Percentiles rank a stretch among this genome's conserved stretches.
Evolutionary conservation across 2,888 invertebrate genomes (phyloP).

Genomic region (Argyresthia goedartella): DNA sequence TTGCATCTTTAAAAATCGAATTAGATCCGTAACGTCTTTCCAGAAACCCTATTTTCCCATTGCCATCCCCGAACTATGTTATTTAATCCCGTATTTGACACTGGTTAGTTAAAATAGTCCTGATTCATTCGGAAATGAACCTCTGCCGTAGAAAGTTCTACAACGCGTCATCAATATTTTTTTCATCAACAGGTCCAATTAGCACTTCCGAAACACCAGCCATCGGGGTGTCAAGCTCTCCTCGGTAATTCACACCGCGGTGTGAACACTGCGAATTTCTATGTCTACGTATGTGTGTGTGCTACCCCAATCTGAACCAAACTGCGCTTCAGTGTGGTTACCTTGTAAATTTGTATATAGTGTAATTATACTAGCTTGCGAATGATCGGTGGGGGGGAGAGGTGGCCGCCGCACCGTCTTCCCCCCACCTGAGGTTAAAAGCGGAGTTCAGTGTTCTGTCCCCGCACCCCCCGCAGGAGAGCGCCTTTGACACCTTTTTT

Average conservation of each 20-base stretch:
- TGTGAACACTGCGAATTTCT: constrained; percentile 13
- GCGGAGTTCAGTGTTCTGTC: constrained; percentile 53
- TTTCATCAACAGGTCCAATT: not conserved
- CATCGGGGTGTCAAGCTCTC: constrained; percentile 44
- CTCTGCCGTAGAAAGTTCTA: constrained; percentile 13
- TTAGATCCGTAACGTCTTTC: not conserved
- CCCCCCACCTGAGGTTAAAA: constrained; percentile 18
- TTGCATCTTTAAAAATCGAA: not conserved
- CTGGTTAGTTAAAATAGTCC: no score
- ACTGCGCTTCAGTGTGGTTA: not conserved
- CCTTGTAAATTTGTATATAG: not conserved
- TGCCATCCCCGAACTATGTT: no score
- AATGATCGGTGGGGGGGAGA: constrained; percentile 26
- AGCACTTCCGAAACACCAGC: constrained; percentile 6
- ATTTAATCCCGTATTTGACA: no score
- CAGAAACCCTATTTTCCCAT: no score
- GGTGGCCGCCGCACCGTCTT: constrained; percentile 33
- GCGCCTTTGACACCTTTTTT: constrained; percentile 41
- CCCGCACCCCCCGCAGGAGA: constrained; percentile 51
- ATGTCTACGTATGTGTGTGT: not conserved
- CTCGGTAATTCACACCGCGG: constrained; percentile 41
- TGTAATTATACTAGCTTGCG: not conserved
- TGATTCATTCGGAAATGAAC: constrained; percentile 3
- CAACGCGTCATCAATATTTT: constrained; percentile 26
- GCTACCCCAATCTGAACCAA: not conserved